Percentiles rank a stretch among this genome's conserved stretches.
phyloP scores from a whole-genome alignment of 2,888 invertebrate species.

The Opisthograptis luteolata region DNA sequence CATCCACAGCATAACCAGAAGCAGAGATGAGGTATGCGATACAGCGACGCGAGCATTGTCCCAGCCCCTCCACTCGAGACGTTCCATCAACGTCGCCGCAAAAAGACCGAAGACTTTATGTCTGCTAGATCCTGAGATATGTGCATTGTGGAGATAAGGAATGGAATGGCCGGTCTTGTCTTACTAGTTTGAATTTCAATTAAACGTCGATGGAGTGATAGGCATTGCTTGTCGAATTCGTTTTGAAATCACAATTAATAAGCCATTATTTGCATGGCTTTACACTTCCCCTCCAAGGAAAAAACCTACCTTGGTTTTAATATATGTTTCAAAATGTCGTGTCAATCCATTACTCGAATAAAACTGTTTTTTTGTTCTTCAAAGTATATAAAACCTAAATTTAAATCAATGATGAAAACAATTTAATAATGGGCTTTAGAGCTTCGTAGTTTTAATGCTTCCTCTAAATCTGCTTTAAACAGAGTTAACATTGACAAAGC shows the following conservation, averaged over 20 bases:
- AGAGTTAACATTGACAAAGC: constrained; percentile 17
- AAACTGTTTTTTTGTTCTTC: no score
- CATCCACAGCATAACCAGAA: constrained; percentile 47
- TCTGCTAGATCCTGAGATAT: constrained; percentile 47
- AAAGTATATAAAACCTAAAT: no score
- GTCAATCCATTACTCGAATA: no score
- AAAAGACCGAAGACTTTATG: constrained; percentile 43
- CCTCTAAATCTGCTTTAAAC: neutral
- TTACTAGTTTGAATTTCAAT: constrained; percentile 3
- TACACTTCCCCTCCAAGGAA: neutral
- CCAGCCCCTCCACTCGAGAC: constrained; percentile 51
- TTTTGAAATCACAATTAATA: no score
- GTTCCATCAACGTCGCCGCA: constrained; percentile 43
- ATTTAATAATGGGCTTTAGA: no score
- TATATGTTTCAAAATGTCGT: neutral
- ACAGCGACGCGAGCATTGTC: constrained; percentile 61
- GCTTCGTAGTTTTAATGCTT: neutral
- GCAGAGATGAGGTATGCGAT: constrained; percentile 64
- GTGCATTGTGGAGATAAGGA: constrained; percentile 38
- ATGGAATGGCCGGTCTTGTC: constrained; percentile 11
- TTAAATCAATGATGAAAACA: no score
- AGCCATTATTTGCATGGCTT: no score
- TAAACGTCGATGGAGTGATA: neutral
- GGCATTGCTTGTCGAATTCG: neutral
- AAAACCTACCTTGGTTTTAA: neutral